A percentile compares a stretch with the other conserved stretches of the same genome.
Conservation (phyloP, 2,113 vertebrate species). For the Peromyscus maniculatus region DNA sequence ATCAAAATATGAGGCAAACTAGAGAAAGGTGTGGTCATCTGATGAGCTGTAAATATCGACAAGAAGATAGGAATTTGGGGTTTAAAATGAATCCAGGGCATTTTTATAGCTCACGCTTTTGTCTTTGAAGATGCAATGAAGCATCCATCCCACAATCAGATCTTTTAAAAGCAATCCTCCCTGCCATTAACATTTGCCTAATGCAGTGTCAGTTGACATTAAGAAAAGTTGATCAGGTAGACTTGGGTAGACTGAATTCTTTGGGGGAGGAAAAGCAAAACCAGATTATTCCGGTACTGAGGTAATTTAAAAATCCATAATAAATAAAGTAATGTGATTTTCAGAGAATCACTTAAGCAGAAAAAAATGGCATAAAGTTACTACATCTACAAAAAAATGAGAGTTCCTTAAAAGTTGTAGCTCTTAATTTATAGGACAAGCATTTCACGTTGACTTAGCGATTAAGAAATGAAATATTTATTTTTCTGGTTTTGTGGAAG, state of each 20-base stretch:
- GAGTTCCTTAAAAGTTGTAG: conserved; percentile 69
- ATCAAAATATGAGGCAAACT: background rate
- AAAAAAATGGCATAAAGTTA: conserved; percentile 69
- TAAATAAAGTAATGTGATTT: conserved; percentile 83
- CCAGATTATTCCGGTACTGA: conserved; percentile 74
- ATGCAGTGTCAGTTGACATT: conserved; percentile 59
- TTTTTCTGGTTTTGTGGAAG: conserved; percentile 71
- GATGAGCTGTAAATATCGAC: background rate
- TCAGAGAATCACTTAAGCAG: conserved; percentile 78
- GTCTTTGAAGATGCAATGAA: conserved; percentile 26
- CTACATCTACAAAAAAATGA: conserved; percentile 65
- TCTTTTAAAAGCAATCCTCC: conserved; percentile 38
- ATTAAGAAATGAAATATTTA: conserved; percentile 57
- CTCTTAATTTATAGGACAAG: conserved; percentile 67
- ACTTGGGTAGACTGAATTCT: conserved; percentile 69
- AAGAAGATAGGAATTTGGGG: background rate
- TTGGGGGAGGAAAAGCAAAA: conserved; percentile 59
- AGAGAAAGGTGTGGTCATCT: background rate
- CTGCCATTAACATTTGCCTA: conserved; percentile 67
- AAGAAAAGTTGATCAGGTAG: conserved; percentile 67
- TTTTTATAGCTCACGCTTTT: conserved; percentile 38
- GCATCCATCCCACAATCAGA: background rate
- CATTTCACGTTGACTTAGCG: conserved; percentile 73
- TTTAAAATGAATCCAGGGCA: conserved; percentile 23
- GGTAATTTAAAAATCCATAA: conserved; percentile 82